Base-by-base conservation (phyloP, 2,113 vertebrate genomes). In the Nothocercus julius region DNA sequence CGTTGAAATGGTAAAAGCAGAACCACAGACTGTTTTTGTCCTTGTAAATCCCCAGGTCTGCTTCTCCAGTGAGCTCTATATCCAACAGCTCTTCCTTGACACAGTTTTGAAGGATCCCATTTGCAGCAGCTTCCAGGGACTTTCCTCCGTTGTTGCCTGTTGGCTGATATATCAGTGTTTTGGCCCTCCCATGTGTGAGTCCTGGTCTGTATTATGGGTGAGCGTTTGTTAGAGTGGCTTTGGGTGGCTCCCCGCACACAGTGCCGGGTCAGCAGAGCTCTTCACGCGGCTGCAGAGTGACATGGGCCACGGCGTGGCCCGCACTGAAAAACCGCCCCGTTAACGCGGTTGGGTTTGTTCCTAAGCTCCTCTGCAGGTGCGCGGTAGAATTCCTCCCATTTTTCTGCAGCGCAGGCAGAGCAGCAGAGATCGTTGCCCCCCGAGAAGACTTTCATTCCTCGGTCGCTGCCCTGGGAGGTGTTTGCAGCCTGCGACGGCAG, bases 231-330 rank as follows among this genome's bases (percentile, higher is more conserved):
- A 13, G 40, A 45, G 45, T 51, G 56, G 30, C 36, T 78, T 42
- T 78, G 74, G 49, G 49, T 62, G 11, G 62, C 44, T 61, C 62
- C 54, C 64, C 36, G 42, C 22, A 25, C 0, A 0, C 1, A 0
- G 47, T 22, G 5, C 25, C 0, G 5, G 62, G 20, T 45, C 2
- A 0, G 53, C 45, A 49, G 24, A 1, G 0, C 18, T 17, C 27
- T 49, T 17, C 17, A 22, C 7, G 72, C 25, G 13, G 73, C 59
- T 32, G 73, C 61, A 32, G 51, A 3, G 11, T 18, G n/a, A 49
- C 45, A 24, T 0, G 3, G 7, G 45, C n/a, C 53, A 24, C 25
- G 54, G 53, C 27, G 16, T 28, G 27, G 27, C 54, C 28, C 54
- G 4, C 27, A 13, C 54, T 68, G 85, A 9, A 18, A 25, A 54